Conservation (phyloP, 1,140 invertebrate genomes). For the Drosophila novamexicana region DNA sequence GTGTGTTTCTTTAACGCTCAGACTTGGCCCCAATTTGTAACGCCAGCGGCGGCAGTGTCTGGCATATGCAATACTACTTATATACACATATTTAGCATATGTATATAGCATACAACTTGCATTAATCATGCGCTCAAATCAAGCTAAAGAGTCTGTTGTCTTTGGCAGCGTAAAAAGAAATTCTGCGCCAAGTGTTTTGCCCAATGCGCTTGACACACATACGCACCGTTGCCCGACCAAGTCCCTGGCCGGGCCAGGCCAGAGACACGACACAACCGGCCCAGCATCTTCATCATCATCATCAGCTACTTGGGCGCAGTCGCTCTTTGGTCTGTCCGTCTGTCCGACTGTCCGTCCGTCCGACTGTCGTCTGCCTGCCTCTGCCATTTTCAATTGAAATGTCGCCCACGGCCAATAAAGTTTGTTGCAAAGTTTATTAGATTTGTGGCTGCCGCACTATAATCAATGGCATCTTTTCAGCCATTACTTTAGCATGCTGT, state of each 20-base stretch:
- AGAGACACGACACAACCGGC: constrained; percentile 5
- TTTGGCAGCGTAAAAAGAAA: constrained; percentile 54
- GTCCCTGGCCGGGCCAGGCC: background rate
- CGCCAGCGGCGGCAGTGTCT: constrained; percentile 60
- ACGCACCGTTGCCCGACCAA: constrained; percentile 36
- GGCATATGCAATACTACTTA: constrained; percentile 21
- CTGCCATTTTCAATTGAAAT: constrained; percentile 69
- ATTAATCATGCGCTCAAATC: constrained; percentile 70
- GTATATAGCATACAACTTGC: constrained; percentile 55
- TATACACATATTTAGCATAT: constrained; percentile 23
- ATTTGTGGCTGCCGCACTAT: constrained; percentile 37
- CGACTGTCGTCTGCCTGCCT: constrained; percentile 17
- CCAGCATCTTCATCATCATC: constrained; percentile 24
- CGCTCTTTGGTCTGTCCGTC: constrained; percentile 21
- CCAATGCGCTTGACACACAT: constrained; percentile 77
- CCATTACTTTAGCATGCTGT: constrained; percentile 3
- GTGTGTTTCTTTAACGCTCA: constrained; percentile 56
- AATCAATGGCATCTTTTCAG: constrained; percentile 20
- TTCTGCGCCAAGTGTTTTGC: constrained; percentile 64
- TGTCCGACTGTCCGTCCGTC: constrained; percentile 8
- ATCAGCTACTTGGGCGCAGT: constrained; percentile 36
- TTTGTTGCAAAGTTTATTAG: constrained; percentile 56
- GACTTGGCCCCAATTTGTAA: constrained; percentile 70
- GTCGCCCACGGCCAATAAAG: constrained; percentile 74
- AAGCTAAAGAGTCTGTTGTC: constrained; percentile 41